phyloP scores from a whole-genome alignment of 2,888 invertebrate genomes.

The Acleris emargana region DNA sequence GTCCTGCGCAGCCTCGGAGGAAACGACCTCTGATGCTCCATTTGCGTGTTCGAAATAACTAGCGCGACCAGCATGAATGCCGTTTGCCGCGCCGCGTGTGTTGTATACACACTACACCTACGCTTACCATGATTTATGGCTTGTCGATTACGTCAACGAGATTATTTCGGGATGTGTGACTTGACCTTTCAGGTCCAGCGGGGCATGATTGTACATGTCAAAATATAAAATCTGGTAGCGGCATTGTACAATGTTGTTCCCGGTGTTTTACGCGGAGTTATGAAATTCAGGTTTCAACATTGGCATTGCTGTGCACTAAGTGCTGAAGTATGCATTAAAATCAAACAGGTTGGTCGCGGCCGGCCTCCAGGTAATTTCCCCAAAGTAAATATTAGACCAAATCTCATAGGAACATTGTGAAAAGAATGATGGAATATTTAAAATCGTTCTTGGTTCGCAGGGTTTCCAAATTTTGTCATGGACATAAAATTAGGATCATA shows the following conservation, averaged over 20 bases:
- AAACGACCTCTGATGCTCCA: slow-evolving; percentile 24
- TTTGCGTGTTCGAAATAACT: slow-evolving; percentile 29
- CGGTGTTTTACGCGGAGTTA: background rate
- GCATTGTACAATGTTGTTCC: background rate
- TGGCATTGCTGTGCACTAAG: slow-evolving; percentile 36
- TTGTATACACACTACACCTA: slow-evolving; percentile 21
- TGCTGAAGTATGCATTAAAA: slow-evolving; percentile 80
- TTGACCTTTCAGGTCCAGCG: slow-evolving; percentile 12
- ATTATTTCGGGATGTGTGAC: slow-evolving; percentile 26
- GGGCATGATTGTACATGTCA: slow-evolving; percentile 5
- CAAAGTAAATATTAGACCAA: slow-evolving; percentile 76
- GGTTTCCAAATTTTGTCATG: slow-evolving; percentile 39
- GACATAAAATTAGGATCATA: slow-evolving; percentile 71
- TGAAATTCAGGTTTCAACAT: slow-evolving; percentile 37
- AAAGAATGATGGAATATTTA: slow-evolving; percentile 71
- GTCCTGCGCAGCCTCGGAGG: slow-evolving; percentile 18
- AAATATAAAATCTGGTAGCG: background rate
- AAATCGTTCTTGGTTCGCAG: slow-evolving; percentile 55
- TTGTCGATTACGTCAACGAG: slow-evolving; percentile 24
- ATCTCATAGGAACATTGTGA: slow-evolving; percentile 66
- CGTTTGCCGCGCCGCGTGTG: slow-evolving; percentile 1
- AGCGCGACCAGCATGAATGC: slow-evolving; percentile 18
- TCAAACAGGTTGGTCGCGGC: slow-evolving; percentile 73
- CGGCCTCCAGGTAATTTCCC: slow-evolving; percentile 66
- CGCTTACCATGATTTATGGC: slow-evolving; percentile 25